A percentile compares a stretch with the other conserved stretches of the same genome.
These are phyloP conservation scores for Melanotaenia parkinsoni DNA, from an alignment of 2,797 vertebrate species.

Conservation along the genomic window DNA sequence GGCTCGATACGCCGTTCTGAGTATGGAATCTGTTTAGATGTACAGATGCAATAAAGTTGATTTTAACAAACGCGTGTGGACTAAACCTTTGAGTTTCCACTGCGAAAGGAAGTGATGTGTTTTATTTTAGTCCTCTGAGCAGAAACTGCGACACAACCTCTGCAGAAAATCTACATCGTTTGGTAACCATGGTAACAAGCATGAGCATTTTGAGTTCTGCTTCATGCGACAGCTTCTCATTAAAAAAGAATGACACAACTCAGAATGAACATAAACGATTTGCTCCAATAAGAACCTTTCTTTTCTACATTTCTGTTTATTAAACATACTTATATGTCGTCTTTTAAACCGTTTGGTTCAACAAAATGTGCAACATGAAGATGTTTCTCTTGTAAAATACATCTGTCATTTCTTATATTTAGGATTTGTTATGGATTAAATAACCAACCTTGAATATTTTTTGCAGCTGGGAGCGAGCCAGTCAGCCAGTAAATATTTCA, in stretches of 20 bases:
- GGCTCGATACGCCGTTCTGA: neutral
- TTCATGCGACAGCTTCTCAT: neutral
- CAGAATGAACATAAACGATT: neutral
- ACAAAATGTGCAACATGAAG: neutral
- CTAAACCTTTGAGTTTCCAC: neutral
- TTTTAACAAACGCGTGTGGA: neutral
- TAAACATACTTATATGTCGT: neutral
- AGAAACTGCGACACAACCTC: neutral
- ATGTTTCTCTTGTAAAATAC: neutral
- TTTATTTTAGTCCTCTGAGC: neutral
- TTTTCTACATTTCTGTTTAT: neutral
- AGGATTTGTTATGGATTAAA: neutral
- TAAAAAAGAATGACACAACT: conserved; percentile 7
- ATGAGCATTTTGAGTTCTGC: neutral
- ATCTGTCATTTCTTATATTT: neutral
- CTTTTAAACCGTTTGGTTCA: neutral
- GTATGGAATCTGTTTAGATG: neutral
- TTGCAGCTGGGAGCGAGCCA: neutral
- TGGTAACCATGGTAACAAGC: conserved; percentile 10
- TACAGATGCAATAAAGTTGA: neutral
- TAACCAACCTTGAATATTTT: neutral
- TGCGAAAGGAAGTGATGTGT: neutral
- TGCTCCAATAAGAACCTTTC: neutral
- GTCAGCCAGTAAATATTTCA: no score
- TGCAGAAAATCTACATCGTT: neutral